Evolutionary conservation across 2,888 invertebrate species (phyloP).

Genomic region (Ametastegia equiseti): DNA sequence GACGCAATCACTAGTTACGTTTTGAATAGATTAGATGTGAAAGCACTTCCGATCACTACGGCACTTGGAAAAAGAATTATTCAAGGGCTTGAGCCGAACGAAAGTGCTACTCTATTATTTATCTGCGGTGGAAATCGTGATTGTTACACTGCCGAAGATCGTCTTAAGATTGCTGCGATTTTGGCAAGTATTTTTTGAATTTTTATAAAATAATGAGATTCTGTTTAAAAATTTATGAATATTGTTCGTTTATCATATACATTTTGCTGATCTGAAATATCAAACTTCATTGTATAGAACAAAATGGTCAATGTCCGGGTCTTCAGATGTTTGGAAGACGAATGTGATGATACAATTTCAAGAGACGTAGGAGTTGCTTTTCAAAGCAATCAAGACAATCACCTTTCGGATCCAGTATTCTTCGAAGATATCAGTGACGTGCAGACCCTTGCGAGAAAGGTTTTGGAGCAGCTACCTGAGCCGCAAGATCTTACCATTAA

Average conservation of each 20-base stretch:
- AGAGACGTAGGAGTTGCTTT: constrained; percentile 61
- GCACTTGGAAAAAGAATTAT: constrained; percentile 60
- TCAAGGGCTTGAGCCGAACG: constrained; percentile 54
- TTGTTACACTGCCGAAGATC: constrained; percentile 64
- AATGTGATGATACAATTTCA: constrained; percentile 58
- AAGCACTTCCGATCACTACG: constrained; percentile 62
- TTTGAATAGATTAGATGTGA: constrained; percentile 62
- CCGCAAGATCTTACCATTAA: constrained; percentile 79
- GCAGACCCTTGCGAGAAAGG: constrained; percentile 79
- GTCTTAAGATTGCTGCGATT: constrained; percentile 83
- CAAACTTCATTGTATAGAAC: constrained; percentile 57
- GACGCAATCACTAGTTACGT: constrained; percentile 63
- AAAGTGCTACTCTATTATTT: constrained; percentile 65
- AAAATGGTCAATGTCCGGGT: constrained; percentile 63
- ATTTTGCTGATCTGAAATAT: no score
- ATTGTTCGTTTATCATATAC: background rate
- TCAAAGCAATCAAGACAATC: constrained; percentile 54
- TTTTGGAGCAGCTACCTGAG: constrained; percentile 81
- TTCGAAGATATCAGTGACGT: constrained; percentile 70
- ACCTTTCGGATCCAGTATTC: constrained; percentile 73
- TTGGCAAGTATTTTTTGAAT: constrained; percentile 80
- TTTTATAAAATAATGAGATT: no score
- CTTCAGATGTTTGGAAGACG: constrained; percentile 58
- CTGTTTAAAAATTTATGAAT: constrained; percentile 4
- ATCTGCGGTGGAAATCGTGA: constrained; percentile 61